phyloP scores from a whole-genome alignment of 2,113 vertebrate genomes.

The Aspiorhynchus laticeps region DNA sequence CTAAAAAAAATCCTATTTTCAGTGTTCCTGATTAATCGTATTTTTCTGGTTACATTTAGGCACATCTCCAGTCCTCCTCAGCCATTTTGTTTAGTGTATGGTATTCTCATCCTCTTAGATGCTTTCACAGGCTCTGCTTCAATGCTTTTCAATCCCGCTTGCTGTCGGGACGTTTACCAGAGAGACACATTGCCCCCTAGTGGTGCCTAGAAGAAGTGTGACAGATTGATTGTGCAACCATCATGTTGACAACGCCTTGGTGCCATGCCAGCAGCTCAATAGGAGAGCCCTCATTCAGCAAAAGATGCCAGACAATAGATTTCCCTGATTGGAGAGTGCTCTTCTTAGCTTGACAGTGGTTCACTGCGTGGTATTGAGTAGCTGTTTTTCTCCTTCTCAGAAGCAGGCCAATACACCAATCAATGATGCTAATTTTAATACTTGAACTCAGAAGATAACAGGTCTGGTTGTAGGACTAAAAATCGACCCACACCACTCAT shows the following conservation, averaged over 20 bases:
- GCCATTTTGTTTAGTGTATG: conserved; percentile 32
- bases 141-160: conserved; percentile 8
- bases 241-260: conserved; percentile 71
- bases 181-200: conserved; percentile 77
- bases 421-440: conserved; percentile 72
- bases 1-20: not conserved
- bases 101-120: conserved; percentile 25
- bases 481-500: conserved; percentile 27
- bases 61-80: conserved; percentile 54
- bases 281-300: conserved; percentile 72
- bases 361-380: conserved; percentile 63
- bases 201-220: conserved; percentile 33
- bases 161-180: conserved; percentile 23
- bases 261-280: conserved; percentile 74
- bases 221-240: conserved; percentile 63
- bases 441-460: conserved; percentile 53
- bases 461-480: conserved; percentile 11
- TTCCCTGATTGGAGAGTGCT: conserved; percentile 73
- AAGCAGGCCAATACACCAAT: conserved; percentile 71
- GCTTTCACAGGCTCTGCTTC: conserved; percentile 11
- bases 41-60: conserved; percentile 31
- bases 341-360: conserved; percentile 65
- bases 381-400: conserved; percentile 66
- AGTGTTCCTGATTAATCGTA: not conserved
- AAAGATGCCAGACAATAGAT: conserved; percentile 73